Percentiles rank a stretch among this genome's conserved stretches.
Evolutionary conservation across 2,888 invertebrate species (phyloP).

Genomic region (Halictus quadricinctus): DNA sequence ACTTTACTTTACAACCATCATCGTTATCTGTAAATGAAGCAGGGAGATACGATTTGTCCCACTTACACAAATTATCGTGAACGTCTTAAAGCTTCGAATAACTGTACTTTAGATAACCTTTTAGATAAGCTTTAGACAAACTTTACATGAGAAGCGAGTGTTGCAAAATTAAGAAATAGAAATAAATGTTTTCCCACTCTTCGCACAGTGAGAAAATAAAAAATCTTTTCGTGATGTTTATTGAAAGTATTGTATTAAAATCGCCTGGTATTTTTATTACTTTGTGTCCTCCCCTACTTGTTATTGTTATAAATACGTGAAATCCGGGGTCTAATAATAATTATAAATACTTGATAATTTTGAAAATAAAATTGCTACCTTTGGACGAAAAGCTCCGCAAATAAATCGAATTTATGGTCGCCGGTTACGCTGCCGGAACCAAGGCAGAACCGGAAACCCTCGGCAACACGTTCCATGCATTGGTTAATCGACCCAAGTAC

Average conservation of each 20-base stretch:
- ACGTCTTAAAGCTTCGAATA: neutral
- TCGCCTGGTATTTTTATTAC: neutral
- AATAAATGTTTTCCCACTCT: neutral
- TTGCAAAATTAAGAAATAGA: neutral
- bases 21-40: neutral
- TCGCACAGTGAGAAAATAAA: neutral
- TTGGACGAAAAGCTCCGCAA: neutral
- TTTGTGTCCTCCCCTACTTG: neutral
- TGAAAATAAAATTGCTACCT: neutral
- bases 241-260: neutral
- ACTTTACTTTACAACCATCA: neutral
- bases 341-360: neutral
- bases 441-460: slow-evolving; percentile 65
- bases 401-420: slow-evolving; percentile 6
- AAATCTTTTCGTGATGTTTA: neutral
- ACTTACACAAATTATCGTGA: neutral
- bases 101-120: neutral
- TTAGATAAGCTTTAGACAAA: neutral
- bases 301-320: neutral
- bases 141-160: neutral
- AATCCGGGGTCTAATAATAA: neutral
- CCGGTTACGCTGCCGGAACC: slow-evolving; percentile 30
- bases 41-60: slow-evolving; percentile 1
- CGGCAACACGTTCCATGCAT: slow-evolving; percentile 60
- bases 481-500: slow-evolving; percentile 24